Conservation (phyloP, 2,113 vertebrate genomes). For the Channa argus region DNA sequence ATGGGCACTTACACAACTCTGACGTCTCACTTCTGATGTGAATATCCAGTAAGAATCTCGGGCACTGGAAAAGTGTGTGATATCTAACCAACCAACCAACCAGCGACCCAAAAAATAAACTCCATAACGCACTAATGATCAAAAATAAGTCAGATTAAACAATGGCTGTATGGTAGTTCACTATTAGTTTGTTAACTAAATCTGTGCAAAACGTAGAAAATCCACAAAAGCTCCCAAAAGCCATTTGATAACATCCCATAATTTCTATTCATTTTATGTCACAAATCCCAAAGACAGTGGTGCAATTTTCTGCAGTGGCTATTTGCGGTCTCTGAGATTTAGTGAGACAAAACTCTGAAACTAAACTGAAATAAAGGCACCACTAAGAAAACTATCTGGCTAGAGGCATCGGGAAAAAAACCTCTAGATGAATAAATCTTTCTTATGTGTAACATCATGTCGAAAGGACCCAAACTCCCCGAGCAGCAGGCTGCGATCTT, state of each 20-base stretch:
- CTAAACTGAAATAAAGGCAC: constrained; percentile 48
- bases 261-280: constrained; percentile 38
- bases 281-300: constrained; percentile 29
- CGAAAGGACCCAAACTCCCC: constrained; percentile 58
- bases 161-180: not conserved
- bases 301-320: constrained; percentile 46
- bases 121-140: too few relatives aligned
- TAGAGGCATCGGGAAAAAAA: constrained; percentile 48
- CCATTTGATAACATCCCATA: not conserved
- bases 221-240: not conserved
- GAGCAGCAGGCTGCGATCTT: constrained; percentile 60
- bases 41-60: not conserved
- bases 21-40: not conserved
- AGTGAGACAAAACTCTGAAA: constrained; percentile 36
- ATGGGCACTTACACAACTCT: not conserved
- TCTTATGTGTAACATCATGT: constrained; percentile 64
- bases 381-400: constrained; percentile 55
- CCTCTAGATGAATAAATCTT: constrained; percentile 64
- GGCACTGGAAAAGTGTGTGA: not conserved
- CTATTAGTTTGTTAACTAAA: not conserved
- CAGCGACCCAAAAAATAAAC: not conserved
- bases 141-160: not conserved
- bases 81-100: not conserved
- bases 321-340: constrained; percentile 48
- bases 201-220: too few relatives aligned